A percentile compares a stretch with the other conserved stretches of the same genome.
phyloP scores from a whole-genome alignment of 1,140 invertebrate genomes.

The Bemisia tabaci region DNA sequence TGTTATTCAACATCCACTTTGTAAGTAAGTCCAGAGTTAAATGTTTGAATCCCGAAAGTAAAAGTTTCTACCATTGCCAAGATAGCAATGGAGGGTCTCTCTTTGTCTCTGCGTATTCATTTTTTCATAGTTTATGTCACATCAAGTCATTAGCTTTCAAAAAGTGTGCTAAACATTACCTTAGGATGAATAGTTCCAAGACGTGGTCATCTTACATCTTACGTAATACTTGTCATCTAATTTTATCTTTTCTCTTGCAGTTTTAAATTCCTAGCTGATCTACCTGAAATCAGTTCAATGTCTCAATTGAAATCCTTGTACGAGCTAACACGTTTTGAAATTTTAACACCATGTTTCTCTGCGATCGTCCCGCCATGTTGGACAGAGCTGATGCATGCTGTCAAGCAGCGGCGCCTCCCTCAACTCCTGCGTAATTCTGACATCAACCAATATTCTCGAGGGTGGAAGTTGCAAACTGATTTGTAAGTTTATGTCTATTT shows the following conservation, averaged over 20 bases:
- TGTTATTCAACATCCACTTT: too few species aligned
- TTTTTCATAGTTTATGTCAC: too few species aligned
- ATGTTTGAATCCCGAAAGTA: too few species aligned
- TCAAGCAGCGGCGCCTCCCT: conserved; percentile 67
- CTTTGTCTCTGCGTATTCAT: too few species aligned
- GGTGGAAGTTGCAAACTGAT: conserved; percentile 75
- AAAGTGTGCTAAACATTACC: too few species aligned
- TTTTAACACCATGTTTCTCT: conserved; percentile 46
- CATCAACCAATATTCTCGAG: conserved; percentile 62
- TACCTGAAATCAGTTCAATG: conserved; percentile 29
- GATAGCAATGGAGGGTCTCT: too few species aligned
- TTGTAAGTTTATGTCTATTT: conserved; percentile 43
- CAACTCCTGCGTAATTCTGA: conserved; percentile 61
- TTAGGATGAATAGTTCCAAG: too few species aligned
- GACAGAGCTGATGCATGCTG: conserved; percentile 80
- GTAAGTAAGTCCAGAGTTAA: too few species aligned
- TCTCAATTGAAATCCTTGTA: conserved; percentile 37
- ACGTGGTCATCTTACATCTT: too few species aligned
- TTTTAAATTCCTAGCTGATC: conserved; percentile 39
- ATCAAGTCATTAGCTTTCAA: too few species aligned
- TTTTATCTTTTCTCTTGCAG: conserved; percentile 13
- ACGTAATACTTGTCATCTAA: too few species aligned
- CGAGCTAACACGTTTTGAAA: conserved; percentile 48
- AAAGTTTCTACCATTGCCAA: too few species aligned
- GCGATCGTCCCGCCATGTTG: conserved; percentile 85